Evolutionary conservation across 2,888 invertebrate species (phyloP).

Genomic region (Drosophila nigritarsus): DNA sequence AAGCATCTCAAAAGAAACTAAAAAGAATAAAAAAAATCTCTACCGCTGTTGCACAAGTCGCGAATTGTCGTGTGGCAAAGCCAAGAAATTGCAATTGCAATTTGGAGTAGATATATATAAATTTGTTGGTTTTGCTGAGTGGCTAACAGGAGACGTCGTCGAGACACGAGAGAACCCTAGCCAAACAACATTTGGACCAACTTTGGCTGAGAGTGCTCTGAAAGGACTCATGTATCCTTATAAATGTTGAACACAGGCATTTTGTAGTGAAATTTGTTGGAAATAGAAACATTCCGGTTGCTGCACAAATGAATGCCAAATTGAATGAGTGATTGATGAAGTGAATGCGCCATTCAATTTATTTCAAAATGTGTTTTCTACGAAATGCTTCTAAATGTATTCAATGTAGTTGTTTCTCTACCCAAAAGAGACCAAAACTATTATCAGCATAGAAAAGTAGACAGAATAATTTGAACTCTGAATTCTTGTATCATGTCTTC

Average conservation of each 20-base stretch:
- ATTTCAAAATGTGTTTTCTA: background rate
- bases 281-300: slow-evolving; percentile 2
- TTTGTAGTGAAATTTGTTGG: slow-evolving; percentile 17
- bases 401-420: background rate
- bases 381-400: background rate
- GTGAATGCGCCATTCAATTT: background rate
- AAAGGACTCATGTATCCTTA: slow-evolving; percentile 3
- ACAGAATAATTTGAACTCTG: background rate
- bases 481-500: background rate
- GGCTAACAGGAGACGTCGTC: slow-evolving; percentile 5
- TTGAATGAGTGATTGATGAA: slow-evolving; percentile 8
- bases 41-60: slow-evolving; percentile 31
- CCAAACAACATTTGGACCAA: slow-evolving; percentile 23
- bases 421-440: background rate
- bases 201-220: slow-evolving; percentile 11
- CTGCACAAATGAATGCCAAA: background rate
- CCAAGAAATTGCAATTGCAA: slow-evolving; percentile 39
- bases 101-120: slow-evolving; percentile 26
- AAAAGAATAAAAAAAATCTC: slow-evolving; percentile 15
- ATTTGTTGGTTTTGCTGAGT: slow-evolving; percentile 34
- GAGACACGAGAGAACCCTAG: background rate
- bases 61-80: slow-evolving; percentile 25
- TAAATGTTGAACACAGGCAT: slow-evolving; percentile 21
- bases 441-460: background rate
- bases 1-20: slow-evolving; percentile 28